A percentile compares a stretch with the other conserved stretches of the same genome.
These are phyloP conservation scores for Heterohyrax brucei DNA, from an alignment of 2,797 vertebrate genomes.

Conservation along the genomic window DNA sequence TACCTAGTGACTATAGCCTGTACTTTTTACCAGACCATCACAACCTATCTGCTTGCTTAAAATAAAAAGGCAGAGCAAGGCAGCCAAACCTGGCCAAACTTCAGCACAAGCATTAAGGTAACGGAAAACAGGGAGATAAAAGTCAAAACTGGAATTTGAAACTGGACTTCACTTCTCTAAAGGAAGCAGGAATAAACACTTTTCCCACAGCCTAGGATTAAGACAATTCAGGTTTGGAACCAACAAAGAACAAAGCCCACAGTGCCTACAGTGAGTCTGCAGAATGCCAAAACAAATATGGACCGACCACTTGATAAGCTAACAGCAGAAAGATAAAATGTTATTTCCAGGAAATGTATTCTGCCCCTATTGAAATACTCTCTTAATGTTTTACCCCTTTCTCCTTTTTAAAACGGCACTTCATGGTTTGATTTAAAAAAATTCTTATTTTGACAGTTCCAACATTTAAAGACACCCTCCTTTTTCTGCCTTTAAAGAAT, in stretches of 20 bases:
- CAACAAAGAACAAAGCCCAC: conserved; percentile 89
- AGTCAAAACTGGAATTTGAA: conserved; percentile 87
- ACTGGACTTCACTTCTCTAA: conserved; percentile 90
- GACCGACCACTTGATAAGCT: conserved; percentile 91
- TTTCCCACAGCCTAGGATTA: conserved; percentile 89
- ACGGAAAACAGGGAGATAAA: conserved; percentile 91
- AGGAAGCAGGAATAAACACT: conserved; percentile 90
- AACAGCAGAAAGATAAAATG: conserved; percentile 90
- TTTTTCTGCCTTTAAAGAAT: conserved; percentile 51
- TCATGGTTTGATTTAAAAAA: conserved; percentile 2
- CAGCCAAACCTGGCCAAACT: conserved; percentile 85
- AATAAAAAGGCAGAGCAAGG: conserved; percentile 56
- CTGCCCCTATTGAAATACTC: conserved; percentile 88
- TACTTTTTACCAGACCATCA: conserved; percentile 84
- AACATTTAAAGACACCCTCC: conserved; percentile 33
- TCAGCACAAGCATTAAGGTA: conserved; percentile 89
- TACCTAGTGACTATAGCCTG: not conserved
- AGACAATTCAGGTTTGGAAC: conserved; percentile 90
- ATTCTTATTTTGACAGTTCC: conserved; percentile 50
- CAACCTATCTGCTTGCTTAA: conserved; percentile 87
- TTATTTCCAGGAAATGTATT: conserved; percentile 89
- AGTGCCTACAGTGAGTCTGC: conserved; percentile 87
- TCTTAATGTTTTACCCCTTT: conserved; percentile 86
- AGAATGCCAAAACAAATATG: conserved; percentile 91
- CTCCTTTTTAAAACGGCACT: conserved; percentile 74